Percentiles rank a stretch among this genome's conserved stretches.
These are phyloP conservation scores for Epizoanthus ramosus DNA, from an alignment of 92 coral and sea anemone species.

Conservation along the genomic window DNA sequence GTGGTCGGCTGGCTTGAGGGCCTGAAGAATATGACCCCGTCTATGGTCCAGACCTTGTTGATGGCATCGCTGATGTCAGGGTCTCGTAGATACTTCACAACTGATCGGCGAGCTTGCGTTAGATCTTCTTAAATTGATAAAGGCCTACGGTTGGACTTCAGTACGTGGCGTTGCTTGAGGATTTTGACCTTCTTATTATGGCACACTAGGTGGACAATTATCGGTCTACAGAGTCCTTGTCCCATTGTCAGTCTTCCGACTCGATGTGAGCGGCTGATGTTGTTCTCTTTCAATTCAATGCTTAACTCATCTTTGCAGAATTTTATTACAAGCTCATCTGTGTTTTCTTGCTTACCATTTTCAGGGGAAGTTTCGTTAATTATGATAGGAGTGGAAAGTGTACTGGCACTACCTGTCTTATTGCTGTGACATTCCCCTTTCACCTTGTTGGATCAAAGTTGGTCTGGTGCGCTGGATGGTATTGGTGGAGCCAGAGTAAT, in stretches of 20 bases:
- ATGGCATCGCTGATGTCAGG: not conserved
- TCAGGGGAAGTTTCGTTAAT: slow-evolving; percentile 20
- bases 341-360: not conserved
- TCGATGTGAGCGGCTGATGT: no score
- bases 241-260: no score
- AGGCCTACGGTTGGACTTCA: not conserved
- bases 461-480: not conserved
- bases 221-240: no score
- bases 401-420: not conserved
- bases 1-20: not conserved
- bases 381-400: not conserved
- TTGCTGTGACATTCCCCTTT: slow-evolving; percentile 3
- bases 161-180: not conserved
- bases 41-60: not conserved
- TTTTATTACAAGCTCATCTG: not conserved
- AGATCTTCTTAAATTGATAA: slow-evolving; percentile 20
- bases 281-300: not conserved
- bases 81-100: not conserved
- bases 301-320: slow-evolving; percentile 14
- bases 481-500: no score
- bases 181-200: not conserved
- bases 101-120: not conserved
- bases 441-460: not conserved
- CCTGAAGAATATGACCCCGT: not conserved
- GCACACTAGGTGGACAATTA: no score